phyloP scores from a whole-genome alignment of 2,888 invertebrate species.

The Plebejus anna region DNA sequence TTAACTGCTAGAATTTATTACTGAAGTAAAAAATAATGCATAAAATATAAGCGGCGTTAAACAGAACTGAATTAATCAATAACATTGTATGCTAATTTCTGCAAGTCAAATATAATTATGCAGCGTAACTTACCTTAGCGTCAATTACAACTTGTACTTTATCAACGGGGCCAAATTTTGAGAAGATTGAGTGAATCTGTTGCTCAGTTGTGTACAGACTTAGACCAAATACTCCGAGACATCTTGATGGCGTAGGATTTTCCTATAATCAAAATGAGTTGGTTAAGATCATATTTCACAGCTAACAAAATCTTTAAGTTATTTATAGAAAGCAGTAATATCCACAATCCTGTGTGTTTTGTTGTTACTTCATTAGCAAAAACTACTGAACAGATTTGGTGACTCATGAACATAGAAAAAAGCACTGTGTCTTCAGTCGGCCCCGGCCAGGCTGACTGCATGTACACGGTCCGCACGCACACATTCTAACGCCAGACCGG shows the following conservation, averaged over 20 bases:
- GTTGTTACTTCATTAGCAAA: background rate
- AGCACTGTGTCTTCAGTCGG: too few relatives aligned
- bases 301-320: background rate
- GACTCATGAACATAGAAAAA: too few relatives aligned
- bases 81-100: background rate
- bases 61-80: background rate
- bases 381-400: background rate
- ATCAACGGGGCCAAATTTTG: constrained; percentile 94
- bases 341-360: background rate
- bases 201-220: constrained; percentile 95
- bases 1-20: background rate
- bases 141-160: constrained; percentile 97
- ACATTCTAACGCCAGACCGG: too few relatives aligned
- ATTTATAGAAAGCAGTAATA: background rate
- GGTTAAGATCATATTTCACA: background rate
- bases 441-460: too few relatives aligned
- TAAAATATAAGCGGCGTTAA: background rate
- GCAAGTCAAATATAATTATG: background rate
- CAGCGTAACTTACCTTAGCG: constrained; percentile 84
- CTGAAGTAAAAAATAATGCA: background rate
- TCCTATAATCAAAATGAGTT: constrained; percentile 71
- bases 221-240: constrained; percentile 96
- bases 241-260: constrained; percentile 92
- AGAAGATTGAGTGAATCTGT: constrained; percentile 94
- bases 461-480: too few relatives aligned